A percentile compares a stretch with the other conserved stretches of the same genome.
phyloP scores from a whole-genome alignment of 2,888 invertebrate genomes.

The Cerastis leucographa region DNA sequence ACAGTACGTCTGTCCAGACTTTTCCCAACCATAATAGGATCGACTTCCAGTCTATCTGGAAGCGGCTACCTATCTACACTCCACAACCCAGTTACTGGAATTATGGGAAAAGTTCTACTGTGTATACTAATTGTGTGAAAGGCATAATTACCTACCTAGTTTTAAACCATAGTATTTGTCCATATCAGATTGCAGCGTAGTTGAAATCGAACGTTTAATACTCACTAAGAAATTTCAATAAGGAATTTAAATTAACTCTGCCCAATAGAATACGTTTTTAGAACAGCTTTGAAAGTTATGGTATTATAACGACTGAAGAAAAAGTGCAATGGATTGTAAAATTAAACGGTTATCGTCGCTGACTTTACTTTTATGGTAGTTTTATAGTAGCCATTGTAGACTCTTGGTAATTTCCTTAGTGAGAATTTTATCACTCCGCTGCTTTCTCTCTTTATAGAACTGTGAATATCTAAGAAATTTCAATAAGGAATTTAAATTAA shows the following conservation, averaged over 20 bases:
- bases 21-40: neutral
- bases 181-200: neutral
- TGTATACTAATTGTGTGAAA: neutral
- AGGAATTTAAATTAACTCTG: neutral
- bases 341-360: slow-evolving; percentile 48
- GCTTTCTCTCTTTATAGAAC: slow-evolving; percentile 5
- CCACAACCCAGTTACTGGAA: neutral
- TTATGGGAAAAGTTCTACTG: neutral
- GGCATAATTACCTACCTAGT: neutral
- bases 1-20: neutral
- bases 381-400: slow-evolving; percentile 34
- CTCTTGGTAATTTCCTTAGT: slow-evolving; percentile 43
- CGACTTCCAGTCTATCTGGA: neutral
- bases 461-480: neutral
- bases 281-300: slow-evolving; percentile 23
- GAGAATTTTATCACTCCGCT: slow-evolving; percentile 28
- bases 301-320: slow-evolving; percentile 41
- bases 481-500: neutral
- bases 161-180: neutral
- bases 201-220: neutral
- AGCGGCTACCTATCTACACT: neutral
- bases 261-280: slow-evolving; percentile 28
- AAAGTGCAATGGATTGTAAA: slow-evolving; percentile 56
- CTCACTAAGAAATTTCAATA: neutral
- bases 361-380: slow-evolving; percentile 48